phyloP scores from a whole-genome alignment of 2,797 vertebrate species.

The Aphelocoma californica region DNA sequence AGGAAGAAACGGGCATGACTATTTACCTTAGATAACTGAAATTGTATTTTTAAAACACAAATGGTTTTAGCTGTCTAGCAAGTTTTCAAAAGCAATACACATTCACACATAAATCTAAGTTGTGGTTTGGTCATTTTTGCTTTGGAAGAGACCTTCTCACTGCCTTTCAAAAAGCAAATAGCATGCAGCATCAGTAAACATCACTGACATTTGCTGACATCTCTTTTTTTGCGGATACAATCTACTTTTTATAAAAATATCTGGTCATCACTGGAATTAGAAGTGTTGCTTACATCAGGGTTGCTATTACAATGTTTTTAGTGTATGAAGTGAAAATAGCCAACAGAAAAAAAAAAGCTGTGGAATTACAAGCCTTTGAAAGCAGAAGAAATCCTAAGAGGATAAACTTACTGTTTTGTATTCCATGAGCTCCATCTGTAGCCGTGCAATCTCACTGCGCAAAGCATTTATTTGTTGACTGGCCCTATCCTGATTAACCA shows the following conservation, averaged over 20 bases:
- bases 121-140: background rate
- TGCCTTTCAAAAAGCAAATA: background rate
- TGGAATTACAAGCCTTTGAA: background rate
- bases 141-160: background rate
- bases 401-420: constrained; percentile 88
- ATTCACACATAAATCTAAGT: background rate
- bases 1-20: background rate
- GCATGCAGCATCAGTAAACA: background rate
- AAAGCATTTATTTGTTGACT: constrained; percentile 95
- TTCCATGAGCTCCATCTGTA: constrained; percentile 98
- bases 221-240: background rate
- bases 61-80: background rate
- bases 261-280: background rate
- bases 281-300: background rate
- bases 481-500: constrained; percentile 95
- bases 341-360: background rate
- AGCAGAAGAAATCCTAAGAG: background rate
- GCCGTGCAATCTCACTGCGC: constrained; percentile 90
- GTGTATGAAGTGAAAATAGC: background rate
- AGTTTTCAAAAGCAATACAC: background rate
- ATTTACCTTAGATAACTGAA: background rate
- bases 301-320: background rate
- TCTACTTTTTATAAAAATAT: background rate
- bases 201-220: background rate
- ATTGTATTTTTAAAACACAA: background rate